Evolutionary conservation across 2,797 vertebrate genomes (phyloP), one percentile per base, ranked within the genome.

Genomic region (Meda fulgida): DNA sequence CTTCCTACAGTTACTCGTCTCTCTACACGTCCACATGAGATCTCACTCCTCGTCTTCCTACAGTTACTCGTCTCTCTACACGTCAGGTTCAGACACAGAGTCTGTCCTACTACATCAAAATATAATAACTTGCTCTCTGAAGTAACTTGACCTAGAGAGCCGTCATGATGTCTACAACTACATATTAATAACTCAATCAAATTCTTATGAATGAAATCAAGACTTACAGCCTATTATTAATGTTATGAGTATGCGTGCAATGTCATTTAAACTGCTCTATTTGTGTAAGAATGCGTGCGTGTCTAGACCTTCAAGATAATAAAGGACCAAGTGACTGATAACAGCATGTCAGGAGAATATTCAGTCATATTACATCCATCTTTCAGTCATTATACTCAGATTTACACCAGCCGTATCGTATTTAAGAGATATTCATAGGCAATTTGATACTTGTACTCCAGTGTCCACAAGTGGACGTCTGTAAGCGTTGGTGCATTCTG

Each of bases 341-440:
- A 55, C 51, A 58, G 51, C 31, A 58, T 58, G 51, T 71, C 23
- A 26, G 40, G 70, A 72, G 71, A 75, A 71, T 71, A 71, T 43
- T n/a, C 2, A 40, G 40, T 29, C 40, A 48, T 19, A 73, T 8
- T 10, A 2, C 43, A 51, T 73, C 18, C 71, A 73, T 73, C 18
- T 31, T 26, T 63, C 53, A 60, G 72, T 7, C 76, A 43, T 29
- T 63, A 29, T 6, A 7, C 53, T 29, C 23, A 43, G 53, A 63
- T 60, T 60, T 43, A 63, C 36, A 78, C 14, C 23, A 29, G n/a
- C 11, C 1, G 19, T 7, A 43, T 72, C 26, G 1, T 43, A 43
- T 78, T 43, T 9, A 78, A 18, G 5, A 78, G 58, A 63, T 43
- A 29, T 65, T 78, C 63, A 78, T 21, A 58, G n/a, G 46, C 14